Base-by-base conservation (phyloP, 2,888 invertebrate species). In the Macrosiphum euphorbiae region DNA sequence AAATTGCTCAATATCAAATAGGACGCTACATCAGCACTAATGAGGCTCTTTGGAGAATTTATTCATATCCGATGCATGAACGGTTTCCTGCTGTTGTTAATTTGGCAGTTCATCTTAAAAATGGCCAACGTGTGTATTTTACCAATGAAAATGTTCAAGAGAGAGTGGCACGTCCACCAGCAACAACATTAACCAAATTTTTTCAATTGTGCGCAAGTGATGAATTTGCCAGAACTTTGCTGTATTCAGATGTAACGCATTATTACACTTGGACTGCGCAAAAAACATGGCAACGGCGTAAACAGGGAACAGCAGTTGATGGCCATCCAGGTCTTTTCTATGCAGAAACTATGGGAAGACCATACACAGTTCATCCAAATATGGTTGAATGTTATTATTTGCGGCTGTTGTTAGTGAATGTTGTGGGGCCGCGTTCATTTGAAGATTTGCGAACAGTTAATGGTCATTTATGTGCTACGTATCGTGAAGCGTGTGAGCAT, bases 401-500 rank as follows among this genome's bases (percentile, higher is more conserved):
- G n/a, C 95, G 94, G 28, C 94, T 88, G 94, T 92, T 95, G 91
- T 94, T 95, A 92, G 94, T 95, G 13, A 95, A 95, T 94, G 95
- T 95, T 20, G 95, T 95, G 86, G 95, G 95, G 3, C 95, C 96
- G 93, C 95, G 95, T 50, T 95, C 95, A 94, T 95, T 95, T 94
- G 35, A 95, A 41, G 35, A 89, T 58, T 89, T 96, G 87, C 94
- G 95, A 95, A 96, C 95, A 94, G 95, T 96, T 88, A 95, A 96
- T 95, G 95, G 95, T 94, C 58, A 87, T 95, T 28, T 95, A 88
- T 95, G 95, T 94, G 95, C 86, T 41, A 95, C 95, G 94, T 96
- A 95, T 95, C 95, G 95, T 89, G 96, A 96, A 96, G 96, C 96
- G 47, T 95, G 95, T 95, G 95, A 95, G 95, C 94, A 94, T 67